These are phyloP conservation scores for Epizoanthus rinbou DNA, from an alignment of 92 coral and sea anemone species.

Conservation along the genomic window DNA sequence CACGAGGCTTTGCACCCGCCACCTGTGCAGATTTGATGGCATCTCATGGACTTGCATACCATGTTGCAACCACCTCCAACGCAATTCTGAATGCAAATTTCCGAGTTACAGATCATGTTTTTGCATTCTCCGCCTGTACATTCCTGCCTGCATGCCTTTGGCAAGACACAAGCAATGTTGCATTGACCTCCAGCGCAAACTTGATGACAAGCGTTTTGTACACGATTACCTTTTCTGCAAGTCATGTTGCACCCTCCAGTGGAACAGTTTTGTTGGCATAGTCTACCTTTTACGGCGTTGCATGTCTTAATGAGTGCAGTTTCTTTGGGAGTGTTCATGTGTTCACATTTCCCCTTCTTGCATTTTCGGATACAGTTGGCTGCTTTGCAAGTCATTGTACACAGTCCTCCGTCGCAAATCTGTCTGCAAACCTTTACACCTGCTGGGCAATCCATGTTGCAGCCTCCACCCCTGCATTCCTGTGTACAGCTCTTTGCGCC, in stretches of 20 bases:
- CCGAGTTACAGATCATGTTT: constrained; percentile 72
- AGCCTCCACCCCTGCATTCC: constrained; percentile 65
- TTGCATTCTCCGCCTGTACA: constrained; percentile 77
- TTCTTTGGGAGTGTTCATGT: constrained; percentile 21
- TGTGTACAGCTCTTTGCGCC: constrained; percentile 33
- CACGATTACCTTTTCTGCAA: constrained; percentile 21
- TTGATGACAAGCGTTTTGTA: constrained; percentile 63
- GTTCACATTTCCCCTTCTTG: constrained; percentile 60
- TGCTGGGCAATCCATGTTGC: constrained; percentile 72
- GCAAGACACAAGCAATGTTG: constrained; percentile 65
- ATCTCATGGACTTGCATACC: constrained; percentile 77
- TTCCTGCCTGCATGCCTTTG: constrained; percentile 75
- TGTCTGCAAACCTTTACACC: constrained; percentile 79
- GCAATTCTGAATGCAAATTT: constrained; percentile 82
- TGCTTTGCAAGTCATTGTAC: constrained; percentile 76
- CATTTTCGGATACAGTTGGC: constrained; percentile 61
- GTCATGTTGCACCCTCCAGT: constrained; percentile 69
- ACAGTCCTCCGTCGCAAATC: constrained; percentile 67
- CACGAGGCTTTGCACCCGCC: constrained; percentile 78
- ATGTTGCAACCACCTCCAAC: constrained; percentile 81
- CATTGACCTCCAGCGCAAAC: constrained; percentile 82
- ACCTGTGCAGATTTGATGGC: constrained; percentile 83
- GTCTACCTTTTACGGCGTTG: constrained; percentile 50
- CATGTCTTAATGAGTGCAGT: constrained; percentile 51
- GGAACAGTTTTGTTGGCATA: constrained; percentile 74